Percentiles rank a stretch among this genome's conserved stretches.
Conservation (phyloP, 2,888 invertebrate species). For the Nowickia ferox region DNA sequence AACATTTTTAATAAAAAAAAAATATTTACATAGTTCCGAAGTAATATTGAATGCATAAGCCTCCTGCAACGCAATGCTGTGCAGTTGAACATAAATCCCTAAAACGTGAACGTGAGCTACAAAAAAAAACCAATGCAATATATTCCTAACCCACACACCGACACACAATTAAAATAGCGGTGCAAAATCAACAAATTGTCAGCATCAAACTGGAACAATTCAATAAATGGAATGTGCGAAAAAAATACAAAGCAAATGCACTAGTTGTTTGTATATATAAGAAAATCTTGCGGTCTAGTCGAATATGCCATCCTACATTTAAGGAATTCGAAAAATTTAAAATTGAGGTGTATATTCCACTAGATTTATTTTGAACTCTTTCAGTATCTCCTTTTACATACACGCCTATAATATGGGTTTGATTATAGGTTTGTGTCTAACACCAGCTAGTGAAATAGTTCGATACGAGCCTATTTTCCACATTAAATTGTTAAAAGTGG, state of each 20-base stretch:
- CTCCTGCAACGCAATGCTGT: slow-evolving; percentile 20
- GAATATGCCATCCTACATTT: not conserved
- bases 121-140: slow-evolving; percentile 15
- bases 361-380: too few relatives aligned
- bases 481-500: too few relatives aligned
- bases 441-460: too few relatives aligned
- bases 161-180: slow-evolving; percentile 7
- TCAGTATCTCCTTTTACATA: too few relatives aligned
- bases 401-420: too few relatives aligned
- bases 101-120: slow-evolving; percentile 42
- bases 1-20: slow-evolving; percentile 22
- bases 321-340: too few relatives aligned
- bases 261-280: not conserved
- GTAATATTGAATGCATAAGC: not conserved
- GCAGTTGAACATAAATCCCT: slow-evolving; percentile 23
- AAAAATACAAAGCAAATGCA: slow-evolving; percentile 37
- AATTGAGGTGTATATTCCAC: too few relatives aligned
- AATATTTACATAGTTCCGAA: not conserved
- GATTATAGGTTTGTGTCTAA: too few relatives aligned
- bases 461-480: too few relatives aligned
- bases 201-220: slow-evolving; percentile 62
- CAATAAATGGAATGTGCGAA: slow-evolving; percentile 57
- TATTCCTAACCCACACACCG: slow-evolving; percentile 20
- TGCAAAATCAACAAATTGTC: slow-evolving; percentile 49
- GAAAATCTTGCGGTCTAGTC: not conserved